Base-by-base conservation (phyloP, 2,888 invertebrate genomes). In the Morpho helenor region DNA sequence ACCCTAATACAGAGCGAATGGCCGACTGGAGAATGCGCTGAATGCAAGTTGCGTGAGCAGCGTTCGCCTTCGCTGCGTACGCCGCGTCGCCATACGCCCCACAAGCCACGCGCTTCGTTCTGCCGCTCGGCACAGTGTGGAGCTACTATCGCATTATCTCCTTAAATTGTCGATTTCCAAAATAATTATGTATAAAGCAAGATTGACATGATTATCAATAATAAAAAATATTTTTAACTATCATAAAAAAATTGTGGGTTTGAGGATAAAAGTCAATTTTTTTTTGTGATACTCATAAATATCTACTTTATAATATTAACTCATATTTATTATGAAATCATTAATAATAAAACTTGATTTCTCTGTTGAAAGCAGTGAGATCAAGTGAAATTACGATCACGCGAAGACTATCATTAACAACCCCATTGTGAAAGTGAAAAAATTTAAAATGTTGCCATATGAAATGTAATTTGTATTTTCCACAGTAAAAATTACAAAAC, bases 121-220 rank as follows among this genome's bases (percentile, higher is more conserved):
- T 55, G 68, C 80, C 75, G 66, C 75, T 73, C 75, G 73, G 69
- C 80, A 68, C 78, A 57, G 71, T 73, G 75, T 82, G 84, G 82
- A 83, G 80, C 72, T 75, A 66, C 65, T 58, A 64, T 67, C 60
- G 70, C 64, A 59, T 70, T 66, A 67, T 72, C 71, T 67, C 66
- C 56, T 58, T 59, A 61, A 62, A 66, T 60, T 62, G 52, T 9
- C 7, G n/a, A 31, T 31, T 31, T 31, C 31, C 2, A 31, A 31
- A 31, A 31, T 31, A 43, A 43, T 43, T 43, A 43, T 43, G 3
- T 31, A 5, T 31, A 31, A 31, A 3, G 31, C 31, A 31, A 31
- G 31, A 31, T 31, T 3, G 31, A 5, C 31, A n/a, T n/a, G 31
- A 5, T 5, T 5, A 31, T 31, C 31, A 31, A 31, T 22, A 49